A percentile compares a stretch with the other conserved stretches of the same genome.
Evolutionary conservation across 2,888 invertebrate genomes (phyloP).

Genomic region (Zonitis immaculata): DNA sequence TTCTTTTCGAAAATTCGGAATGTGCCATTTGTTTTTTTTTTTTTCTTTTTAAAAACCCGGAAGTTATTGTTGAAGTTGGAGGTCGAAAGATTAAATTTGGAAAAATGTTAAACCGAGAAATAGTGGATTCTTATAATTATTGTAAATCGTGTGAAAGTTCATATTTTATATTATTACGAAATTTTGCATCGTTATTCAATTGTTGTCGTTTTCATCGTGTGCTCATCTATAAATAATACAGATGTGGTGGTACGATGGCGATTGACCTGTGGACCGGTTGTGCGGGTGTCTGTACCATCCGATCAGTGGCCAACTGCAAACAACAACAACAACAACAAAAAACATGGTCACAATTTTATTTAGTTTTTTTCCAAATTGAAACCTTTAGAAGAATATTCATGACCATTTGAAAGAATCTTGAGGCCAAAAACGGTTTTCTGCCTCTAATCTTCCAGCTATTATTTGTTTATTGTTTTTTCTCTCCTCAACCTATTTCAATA

Average conservation of each 20-base stretch:
- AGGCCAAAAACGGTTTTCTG: neutral
- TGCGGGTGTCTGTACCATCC: slow-evolving; percentile 33
- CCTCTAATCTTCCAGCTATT: neutral
- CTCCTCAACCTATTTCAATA: neutral
- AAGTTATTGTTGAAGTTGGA: slow-evolving; percentile 1
- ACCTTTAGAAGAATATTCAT: neutral
- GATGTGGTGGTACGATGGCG: slow-evolving; percentile 15
- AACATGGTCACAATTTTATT: no score
- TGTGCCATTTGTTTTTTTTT: no score
- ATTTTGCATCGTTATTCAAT: neutral
- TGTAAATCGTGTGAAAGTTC: slow-evolving; percentile 5
- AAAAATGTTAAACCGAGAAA: neutral
- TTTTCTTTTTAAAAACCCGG: no score
- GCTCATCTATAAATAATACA: slow-evolving; percentile 5
- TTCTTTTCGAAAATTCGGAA: no score
- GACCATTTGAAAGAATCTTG: neutral
- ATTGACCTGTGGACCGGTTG: slow-evolving; percentile 30
- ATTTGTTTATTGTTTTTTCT: neutral
- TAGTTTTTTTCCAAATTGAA: no score
- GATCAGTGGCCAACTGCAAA: slow-evolving; percentile 16
- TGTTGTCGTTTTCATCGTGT: neutral
- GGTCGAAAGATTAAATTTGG: slow-evolving; percentile 9
- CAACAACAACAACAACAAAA: no score
- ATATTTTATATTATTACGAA: slow-evolving; percentile 3
- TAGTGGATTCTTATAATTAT: neutral